Percentiles rank a stretch among this genome's conserved stretches.
These are phyloP conservation scores for Halesus radiatus DNA, from an alignment of 1,140 invertebrate genomes.

Conservation along the genomic window DNA sequence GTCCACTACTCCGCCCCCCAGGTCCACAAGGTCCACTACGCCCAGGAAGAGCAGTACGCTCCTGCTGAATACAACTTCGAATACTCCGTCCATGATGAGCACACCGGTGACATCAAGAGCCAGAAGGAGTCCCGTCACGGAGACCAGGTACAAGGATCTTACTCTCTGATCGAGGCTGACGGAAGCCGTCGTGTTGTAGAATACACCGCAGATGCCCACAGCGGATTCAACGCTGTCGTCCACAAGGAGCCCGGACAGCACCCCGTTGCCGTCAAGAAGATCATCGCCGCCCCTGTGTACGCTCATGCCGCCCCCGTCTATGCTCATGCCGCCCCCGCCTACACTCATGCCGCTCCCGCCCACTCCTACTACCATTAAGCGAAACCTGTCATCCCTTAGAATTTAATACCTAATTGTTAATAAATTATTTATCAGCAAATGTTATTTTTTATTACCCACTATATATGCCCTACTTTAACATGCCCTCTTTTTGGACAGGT, in stretches of 20 bases:
- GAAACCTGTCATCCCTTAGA: not conserved
- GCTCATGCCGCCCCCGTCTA: conserved; percentile 56
- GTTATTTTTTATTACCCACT: too few species aligned
- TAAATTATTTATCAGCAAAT: too few species aligned
- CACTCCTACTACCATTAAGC: conserved; percentile 55
- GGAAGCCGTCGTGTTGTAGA: conserved; percentile 79
- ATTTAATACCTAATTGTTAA: too few species aligned
- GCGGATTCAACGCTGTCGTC: conserved; percentile 79
- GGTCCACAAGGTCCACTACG: conserved; percentile 53
- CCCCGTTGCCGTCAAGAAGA: conserved; percentile 63
- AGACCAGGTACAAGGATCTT: conserved; percentile 73
- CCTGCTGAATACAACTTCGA: conserved; percentile 70
- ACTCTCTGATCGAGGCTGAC: conserved; percentile 76
- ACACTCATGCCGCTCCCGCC: conserved; percentile 28
- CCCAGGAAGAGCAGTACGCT: conserved; percentile 58
- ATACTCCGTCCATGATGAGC: conserved; percentile 71
- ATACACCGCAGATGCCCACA: conserved; percentile 80
- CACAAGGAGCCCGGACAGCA: conserved; percentile 70
- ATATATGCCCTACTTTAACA: too few species aligned
- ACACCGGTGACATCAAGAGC: conserved; percentile 74
- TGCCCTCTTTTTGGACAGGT: too few species aligned
- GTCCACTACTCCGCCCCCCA: conserved; percentile 61
- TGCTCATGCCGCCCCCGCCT: conserved; percentile 55
- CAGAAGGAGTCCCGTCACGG: conserved; percentile 74
- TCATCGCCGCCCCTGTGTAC: conserved; percentile 57